Percentiles rank a stretch among this genome's conserved stretches.
These are phyloP conservation scores for Phaetusa simplex DNA, from an alignment of 2,113 vertebrate genomes.

Conservation along the genomic window DNA sequence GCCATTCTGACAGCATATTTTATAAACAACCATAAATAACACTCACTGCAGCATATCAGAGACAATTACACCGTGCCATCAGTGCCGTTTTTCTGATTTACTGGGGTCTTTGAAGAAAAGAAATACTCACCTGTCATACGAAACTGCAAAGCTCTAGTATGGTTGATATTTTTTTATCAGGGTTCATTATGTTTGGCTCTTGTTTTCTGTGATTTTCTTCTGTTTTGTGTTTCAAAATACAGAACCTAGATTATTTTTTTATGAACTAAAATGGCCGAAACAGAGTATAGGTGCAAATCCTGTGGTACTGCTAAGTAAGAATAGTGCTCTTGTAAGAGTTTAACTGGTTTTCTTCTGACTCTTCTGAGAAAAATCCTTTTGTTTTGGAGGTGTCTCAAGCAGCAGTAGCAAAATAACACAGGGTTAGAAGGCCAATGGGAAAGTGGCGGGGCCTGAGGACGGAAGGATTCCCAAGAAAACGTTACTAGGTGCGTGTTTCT, in stretches of 20 bases:
- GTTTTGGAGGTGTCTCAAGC: not conserved
- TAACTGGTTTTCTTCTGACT: not conserved
- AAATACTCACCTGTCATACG: constrained; percentile 37
- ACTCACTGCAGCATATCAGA: constrained; percentile 49
- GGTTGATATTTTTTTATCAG: constrained; percentile 7
- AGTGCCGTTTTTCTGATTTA: constrained; percentile 66
- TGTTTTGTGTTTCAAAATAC: constrained; percentile 29
- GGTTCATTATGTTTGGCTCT: constrained; percentile 24
- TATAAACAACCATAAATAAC: constrained; percentile 70
- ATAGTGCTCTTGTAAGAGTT: not conserved
- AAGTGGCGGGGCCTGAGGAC: accelerated
- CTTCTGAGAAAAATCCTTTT: not conserved
- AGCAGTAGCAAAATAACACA: not conserved
- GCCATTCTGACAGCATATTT: constrained; percentile 56
- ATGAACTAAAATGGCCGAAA: not conserved
- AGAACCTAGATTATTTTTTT: not conserved
- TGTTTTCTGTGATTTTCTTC: constrained; percentile 38
- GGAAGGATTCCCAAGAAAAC: not conserved
- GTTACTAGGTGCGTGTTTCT: not conserved
- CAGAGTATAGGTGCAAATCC: not conserved
- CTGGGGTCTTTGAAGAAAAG: constrained; percentile 25
- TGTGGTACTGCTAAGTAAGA: not conserved
- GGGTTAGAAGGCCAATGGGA: not conserved
- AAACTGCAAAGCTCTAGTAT: constrained; percentile 21
- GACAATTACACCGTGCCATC: constrained; percentile 61